Conservation (phyloP, 2,888 invertebrate species). For the Operophtera brumata region DNA sequence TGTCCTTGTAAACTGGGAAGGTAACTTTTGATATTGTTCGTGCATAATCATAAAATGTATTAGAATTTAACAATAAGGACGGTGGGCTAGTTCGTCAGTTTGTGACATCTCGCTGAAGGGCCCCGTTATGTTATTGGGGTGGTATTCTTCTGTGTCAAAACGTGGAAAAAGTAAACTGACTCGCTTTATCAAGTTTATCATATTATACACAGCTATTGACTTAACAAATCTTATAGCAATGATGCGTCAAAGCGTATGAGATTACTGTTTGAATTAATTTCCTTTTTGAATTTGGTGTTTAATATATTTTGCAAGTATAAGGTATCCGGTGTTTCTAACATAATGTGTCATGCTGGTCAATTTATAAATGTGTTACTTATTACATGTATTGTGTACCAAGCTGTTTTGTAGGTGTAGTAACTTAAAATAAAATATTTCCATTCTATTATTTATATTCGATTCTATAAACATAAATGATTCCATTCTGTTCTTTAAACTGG, state of each 20-base stretch:
- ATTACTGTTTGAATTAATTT: not conserved
- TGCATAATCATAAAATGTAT: constrained; percentile 69
- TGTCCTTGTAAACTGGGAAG: constrained; percentile 53
- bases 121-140: constrained; percentile 47
- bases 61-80: constrained; percentile 58
- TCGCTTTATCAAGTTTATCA: constrained; percentile 8
- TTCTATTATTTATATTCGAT: too few relatives aligned
- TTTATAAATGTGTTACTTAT: too few relatives aligned
- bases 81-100: constrained; percentile 57
- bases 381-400: too few relatives aligned
- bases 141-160: constrained; percentile 31
- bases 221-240: constrained; percentile 9
- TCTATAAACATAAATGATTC: too few relatives aligned
- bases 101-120: constrained; percentile 61
- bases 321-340: not conserved
- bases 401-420: too few relatives aligned
- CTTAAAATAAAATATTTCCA: too few relatives aligned
- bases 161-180: constrained; percentile 27
- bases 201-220: constrained; percentile 21
- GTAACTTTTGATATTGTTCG: constrained; percentile 53
- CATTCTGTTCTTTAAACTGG: too few relatives aligned
- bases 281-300: not conserved
- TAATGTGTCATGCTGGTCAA: constrained; percentile 1
- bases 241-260: constrained; percentile 3
- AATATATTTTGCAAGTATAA: not conserved